phyloP scores from a whole-genome alignment of 2,888 invertebrate genomes.

The Lochmaea crataegi region DNA sequence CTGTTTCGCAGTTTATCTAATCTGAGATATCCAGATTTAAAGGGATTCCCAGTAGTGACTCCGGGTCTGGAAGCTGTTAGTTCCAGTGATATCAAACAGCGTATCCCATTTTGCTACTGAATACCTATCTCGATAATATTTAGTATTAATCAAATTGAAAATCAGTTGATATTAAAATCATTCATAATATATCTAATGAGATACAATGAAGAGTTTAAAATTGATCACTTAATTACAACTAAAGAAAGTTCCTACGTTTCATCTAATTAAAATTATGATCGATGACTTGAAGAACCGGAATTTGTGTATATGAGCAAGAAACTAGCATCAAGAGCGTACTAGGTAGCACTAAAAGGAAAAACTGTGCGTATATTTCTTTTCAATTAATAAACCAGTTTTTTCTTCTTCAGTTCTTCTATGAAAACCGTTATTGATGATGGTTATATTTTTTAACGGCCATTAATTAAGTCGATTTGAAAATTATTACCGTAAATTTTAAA shows the following conservation, averaged over 20 bases:
- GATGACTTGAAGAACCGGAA: background rate
- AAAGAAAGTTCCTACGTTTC: background rate
- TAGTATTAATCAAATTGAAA: background rate
- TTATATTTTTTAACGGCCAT: background rate
- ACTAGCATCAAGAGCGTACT: background rate
- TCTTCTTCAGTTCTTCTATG: background rate
- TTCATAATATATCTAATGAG: background rate
- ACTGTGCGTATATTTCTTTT: background rate
- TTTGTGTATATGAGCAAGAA: background rate
- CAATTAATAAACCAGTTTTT: slow-evolving; percentile 3
- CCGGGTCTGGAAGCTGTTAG: too few relatives aligned
- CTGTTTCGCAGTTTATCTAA: too few relatives aligned
- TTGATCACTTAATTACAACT: background rate
- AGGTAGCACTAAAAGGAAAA: background rate
- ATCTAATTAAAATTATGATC: slow-evolving; percentile 3
- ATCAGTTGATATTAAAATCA: background rate
- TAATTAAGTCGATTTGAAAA: background rate
- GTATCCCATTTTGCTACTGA: too few relatives aligned
- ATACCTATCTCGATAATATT: too few relatives aligned
- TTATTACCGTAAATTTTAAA: background rate
- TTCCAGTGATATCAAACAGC: too few relatives aligned
- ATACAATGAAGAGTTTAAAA: background rate
- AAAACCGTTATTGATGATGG: background rate
- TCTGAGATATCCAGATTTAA: too few relatives aligned
- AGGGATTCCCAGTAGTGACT: too few relatives aligned